Conservation (phyloP, 2,888 invertebrate species). For the Plagodis dolabraria region DNA sequence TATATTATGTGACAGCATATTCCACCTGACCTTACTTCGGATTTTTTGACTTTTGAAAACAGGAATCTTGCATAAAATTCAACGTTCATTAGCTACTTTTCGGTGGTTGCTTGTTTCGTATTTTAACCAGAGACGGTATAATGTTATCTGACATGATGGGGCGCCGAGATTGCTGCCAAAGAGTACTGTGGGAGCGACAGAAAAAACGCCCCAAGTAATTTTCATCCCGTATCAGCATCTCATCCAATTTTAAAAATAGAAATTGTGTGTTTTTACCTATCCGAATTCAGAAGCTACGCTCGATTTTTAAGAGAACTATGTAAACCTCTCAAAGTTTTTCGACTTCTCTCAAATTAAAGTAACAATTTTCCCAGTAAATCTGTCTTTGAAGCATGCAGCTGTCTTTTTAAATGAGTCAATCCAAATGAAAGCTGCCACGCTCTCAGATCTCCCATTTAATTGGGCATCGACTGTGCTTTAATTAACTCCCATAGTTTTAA, state of each 20-base stretch:
- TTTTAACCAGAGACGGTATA: constrained; percentile 67
- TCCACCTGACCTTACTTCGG: constrained; percentile 59
- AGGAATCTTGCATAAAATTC: constrained; percentile 68
- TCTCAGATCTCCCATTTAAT: constrained; percentile 34
- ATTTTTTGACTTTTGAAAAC: constrained; percentile 57
- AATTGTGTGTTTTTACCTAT: constrained; percentile 2
- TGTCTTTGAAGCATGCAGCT: constrained; percentile 16
- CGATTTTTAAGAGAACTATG: not conserved
- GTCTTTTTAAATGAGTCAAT: constrained; percentile 28
- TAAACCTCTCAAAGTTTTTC: constrained; percentile 17
- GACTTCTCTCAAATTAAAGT: constrained; percentile 12
- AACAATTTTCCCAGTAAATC: constrained; percentile 19
- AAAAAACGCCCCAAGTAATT: constrained; percentile 42
- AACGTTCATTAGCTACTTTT: constrained; percentile 64
- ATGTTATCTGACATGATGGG: constrained; percentile 68
- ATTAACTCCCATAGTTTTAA: constrained; percentile 36
- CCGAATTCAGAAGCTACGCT: constrained; percentile 3
- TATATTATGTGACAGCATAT: constrained; percentile 69
- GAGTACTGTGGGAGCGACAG: constrained; percentile 61
- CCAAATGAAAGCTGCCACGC: constrained; percentile 28
- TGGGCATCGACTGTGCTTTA: constrained; percentile 34
- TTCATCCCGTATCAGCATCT: constrained; percentile 6
- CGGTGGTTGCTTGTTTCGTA: constrained; percentile 61
- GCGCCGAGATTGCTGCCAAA: constrained; percentile 70
- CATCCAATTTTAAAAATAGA: constrained; percentile 14